Conservation (phyloP, 1,140 invertebrate genomes). For the Drosophila suzukii region DNA sequence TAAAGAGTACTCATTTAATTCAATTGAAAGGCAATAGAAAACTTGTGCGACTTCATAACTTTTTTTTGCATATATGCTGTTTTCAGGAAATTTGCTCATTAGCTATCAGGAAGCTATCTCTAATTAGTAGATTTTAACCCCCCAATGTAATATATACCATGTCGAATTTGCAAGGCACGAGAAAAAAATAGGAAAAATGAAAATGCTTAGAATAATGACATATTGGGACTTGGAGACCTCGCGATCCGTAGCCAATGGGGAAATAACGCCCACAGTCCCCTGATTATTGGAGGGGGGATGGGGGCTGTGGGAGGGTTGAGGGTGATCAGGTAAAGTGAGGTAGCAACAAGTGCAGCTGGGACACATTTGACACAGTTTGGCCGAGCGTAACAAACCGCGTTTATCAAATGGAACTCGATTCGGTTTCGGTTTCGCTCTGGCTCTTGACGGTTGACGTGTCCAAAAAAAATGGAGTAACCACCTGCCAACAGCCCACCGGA, state of each 20-base stretch:
- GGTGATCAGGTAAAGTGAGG: not conserved
- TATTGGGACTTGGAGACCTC: conserved; percentile 13
- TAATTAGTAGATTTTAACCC: conserved; percentile 1
- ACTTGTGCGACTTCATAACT: too few relatives aligned
- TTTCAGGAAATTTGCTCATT: not conserved
- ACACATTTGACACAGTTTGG: conserved; percentile 79
- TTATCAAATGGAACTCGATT: conserved; percentile 65
- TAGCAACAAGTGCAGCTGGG: conserved; percentile 65
- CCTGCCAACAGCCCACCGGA: conserved; percentile 4
- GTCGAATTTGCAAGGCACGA: not conserved
- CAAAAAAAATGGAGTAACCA: conserved; percentile 22
- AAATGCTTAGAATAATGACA: conserved; percentile 9
- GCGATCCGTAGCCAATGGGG: conserved; percentile 25
- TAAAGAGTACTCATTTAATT: not conserved
- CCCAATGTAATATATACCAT: not conserved
- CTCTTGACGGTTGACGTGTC: conserved; percentile 62
- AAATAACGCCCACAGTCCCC: conserved; percentile 12
- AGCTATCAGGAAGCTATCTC: not conserved
- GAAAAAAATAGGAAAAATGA: not conserved
- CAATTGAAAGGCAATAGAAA: not conserved
- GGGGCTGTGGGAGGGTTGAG: not conserved
- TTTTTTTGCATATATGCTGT: too few relatives aligned
- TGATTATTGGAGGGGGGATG: conserved; percentile 19
- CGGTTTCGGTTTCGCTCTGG: conserved; percentile 37
- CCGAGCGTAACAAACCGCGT: conserved; percentile 73